phyloP scores from a whole-genome alignment of 2,113 vertebrate species.

The rat (Rattus norvegicus) region DNA sequence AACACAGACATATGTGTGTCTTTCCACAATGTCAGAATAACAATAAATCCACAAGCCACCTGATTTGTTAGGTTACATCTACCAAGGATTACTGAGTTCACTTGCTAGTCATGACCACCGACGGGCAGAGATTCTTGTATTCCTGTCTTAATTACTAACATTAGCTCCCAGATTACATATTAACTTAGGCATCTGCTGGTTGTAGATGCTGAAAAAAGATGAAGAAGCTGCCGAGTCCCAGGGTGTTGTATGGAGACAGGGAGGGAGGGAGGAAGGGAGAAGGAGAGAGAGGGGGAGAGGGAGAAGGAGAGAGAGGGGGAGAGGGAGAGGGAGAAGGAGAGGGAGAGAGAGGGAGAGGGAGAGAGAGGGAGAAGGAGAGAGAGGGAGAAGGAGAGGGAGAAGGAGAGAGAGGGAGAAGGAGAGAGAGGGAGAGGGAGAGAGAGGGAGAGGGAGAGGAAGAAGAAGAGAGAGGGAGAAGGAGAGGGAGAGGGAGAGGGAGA shows the following conservation, averaged over 20 bases:
- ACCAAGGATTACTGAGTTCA: not conserved
- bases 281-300: not conserved
- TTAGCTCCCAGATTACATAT: not conserved
- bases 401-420: not conserved
- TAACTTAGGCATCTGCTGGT: not conserved
- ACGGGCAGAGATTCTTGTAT: not conserved
- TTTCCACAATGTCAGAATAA: not conserved
- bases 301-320: no score
- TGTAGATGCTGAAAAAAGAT: not conserved
- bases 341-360: not conserved
- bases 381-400: not conserved
- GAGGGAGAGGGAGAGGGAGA: no score
- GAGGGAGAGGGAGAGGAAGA: no score
- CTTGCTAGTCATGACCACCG: not conserved
- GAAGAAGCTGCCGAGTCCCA: not conserved
- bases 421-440: not conserved
- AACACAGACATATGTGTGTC: not conserved
- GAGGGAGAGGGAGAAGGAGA: not conserved
- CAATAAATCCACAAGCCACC: not conserved
- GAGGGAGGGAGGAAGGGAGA: not conserved
- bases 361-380: not conserved
- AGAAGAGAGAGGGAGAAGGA: no score
- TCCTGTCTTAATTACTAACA: not conserved
- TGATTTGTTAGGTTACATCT: not conserved
- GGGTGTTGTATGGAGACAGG: not conserved